Conservation (phyloP, 2,888 invertebrate genomes). For the Halictus ligatus region DNA sequence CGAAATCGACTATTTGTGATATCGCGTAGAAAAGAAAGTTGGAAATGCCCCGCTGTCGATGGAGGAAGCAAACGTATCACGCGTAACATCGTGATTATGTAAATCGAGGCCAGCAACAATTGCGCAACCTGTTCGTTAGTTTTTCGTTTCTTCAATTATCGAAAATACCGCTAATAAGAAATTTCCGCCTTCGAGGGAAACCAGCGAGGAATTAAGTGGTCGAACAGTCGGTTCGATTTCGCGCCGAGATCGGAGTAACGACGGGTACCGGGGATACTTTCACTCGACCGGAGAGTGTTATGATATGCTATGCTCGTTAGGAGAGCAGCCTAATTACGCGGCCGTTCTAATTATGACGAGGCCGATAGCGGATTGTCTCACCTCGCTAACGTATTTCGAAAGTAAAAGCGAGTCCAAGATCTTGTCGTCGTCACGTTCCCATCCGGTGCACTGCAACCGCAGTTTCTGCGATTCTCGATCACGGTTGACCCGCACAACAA, state of each 20-base stretch:
- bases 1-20: background rate
- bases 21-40: background rate
- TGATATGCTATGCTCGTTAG: slow-evolving; percentile 43
- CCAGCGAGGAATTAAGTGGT: background rate
- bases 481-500: background rate
- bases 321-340: slow-evolving; percentile 30
- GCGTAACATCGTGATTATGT: slow-evolving; percentile 33
- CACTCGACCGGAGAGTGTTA: slow-evolving; percentile 50
- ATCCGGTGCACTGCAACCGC: background rate
- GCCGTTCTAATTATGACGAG: slow-evolving; percentile 46
- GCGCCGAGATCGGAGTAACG: background rate
- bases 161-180: background rate
- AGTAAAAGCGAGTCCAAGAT: slow-evolving; percentile 40
- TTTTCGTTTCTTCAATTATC: background rate
- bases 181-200: background rate
- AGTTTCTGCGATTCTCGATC: background rate
- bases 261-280: slow-evolving; percentile 44
- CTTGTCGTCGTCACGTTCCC: background rate
- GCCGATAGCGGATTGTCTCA: slow-evolving; percentile 5
- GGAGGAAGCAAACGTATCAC: slow-evolving; percentile 20
- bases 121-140: slow-evolving; percentile 10
- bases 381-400: slow-evolving; percentile 34
- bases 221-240: background rate
- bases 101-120: slow-evolving; percentile 16
- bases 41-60: slow-evolving; percentile 11